Percentiles rank a stretch among this genome's conserved stretches.
phyloP scores from a whole-genome alignment of 2,113 vertebrate genomes.

The Antennarius striatus region DNA sequence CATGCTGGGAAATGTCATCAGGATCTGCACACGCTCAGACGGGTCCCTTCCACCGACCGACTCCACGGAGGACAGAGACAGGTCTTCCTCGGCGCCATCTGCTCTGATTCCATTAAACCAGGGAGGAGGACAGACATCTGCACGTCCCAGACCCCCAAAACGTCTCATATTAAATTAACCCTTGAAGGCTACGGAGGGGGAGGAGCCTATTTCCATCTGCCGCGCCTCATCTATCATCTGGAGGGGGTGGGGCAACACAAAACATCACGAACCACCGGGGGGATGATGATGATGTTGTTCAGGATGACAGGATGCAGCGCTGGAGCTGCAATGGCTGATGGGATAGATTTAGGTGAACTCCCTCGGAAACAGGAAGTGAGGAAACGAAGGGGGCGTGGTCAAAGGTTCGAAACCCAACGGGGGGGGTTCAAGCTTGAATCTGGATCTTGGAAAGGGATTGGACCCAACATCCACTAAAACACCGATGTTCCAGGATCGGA shows the following conservation, averaged over 20 bases:
- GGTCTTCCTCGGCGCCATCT: constrained; percentile 18
- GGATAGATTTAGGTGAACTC: too few relatives aligned
- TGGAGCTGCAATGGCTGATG: not conserved
- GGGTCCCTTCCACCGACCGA: too few relatives aligned
- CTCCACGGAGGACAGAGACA: not conserved
- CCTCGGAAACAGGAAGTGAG: too few relatives aligned
- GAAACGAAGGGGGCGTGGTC: too few relatives aligned
- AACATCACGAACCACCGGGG: constrained; percentile 7
- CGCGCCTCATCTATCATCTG: constrained; percentile 44
- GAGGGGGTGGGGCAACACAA: not conserved
- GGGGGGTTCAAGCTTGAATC: too few relatives aligned
- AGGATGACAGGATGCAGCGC: not conserved
- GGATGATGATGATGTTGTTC: not conserved
- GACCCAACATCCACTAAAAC: too few relatives aligned
- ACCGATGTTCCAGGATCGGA: too few relatives aligned
- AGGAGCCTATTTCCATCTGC: constrained; percentile 8
- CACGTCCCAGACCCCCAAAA: constrained; percentile 19
- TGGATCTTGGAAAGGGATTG: too few relatives aligned
- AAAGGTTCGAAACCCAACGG: too few relatives aligned
- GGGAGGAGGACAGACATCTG: constrained; percentile 13
- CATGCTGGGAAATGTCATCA: constrained; percentile 59
- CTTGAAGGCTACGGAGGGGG: constrained; percentile 34
- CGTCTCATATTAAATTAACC: constrained; percentile 39
- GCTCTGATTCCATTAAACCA: constrained; percentile 27
- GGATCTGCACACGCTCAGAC: constrained; percentile 46